Evolutionary conservation across 92 coral and sea anemone genomes (phyloP).

Genomic region (Epizoanthus stellaris): DNA sequence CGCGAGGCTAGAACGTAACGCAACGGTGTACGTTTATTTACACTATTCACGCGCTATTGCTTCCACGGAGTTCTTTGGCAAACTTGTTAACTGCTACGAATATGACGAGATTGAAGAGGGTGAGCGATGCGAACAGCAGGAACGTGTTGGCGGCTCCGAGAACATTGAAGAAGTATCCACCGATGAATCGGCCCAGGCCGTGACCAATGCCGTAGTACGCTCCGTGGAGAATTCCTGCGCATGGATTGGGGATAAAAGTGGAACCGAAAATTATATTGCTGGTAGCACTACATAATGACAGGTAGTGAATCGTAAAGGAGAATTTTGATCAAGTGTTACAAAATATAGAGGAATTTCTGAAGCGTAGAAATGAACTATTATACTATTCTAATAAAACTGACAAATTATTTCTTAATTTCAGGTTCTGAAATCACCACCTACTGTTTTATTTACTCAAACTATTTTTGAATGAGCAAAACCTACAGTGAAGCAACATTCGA

Average conservation of each 20-base stretch:
- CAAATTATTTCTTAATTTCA: too few species aligned
- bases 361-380: too few species aligned
- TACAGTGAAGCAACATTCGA: too few species aligned
- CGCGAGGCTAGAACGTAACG: not conserved
- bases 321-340: not conserved
- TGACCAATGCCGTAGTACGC: conserved; percentile 74
- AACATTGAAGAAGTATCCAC: conserved; percentile 63
- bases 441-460: too few species aligned
- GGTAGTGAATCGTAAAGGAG: not conserved
- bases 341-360: too few species aligned
- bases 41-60: not conserved
- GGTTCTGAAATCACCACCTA: too few species aligned
- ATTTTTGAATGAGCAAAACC: too few species aligned
- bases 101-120: conserved; percentile 43
- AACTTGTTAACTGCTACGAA: conserved; percentile 49
- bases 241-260: not conserved
- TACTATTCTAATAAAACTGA: too few species aligned
- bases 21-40: not conserved
- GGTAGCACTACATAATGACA: not conserved
- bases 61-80: not conserved
- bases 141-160: conserved; percentile 65
- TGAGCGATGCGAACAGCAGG: conserved; percentile 55
- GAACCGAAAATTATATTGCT: not conserved
- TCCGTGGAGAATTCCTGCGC: conserved; percentile 70
- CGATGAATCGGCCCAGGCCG: conserved; percentile 72